Percentiles rank a stretch among this genome's conserved stretches.
These are phyloP conservation scores for Capra hircus DNA, from an alignment of 2,113 vertebrate genomes.

Conservation along the genomic window DNA sequence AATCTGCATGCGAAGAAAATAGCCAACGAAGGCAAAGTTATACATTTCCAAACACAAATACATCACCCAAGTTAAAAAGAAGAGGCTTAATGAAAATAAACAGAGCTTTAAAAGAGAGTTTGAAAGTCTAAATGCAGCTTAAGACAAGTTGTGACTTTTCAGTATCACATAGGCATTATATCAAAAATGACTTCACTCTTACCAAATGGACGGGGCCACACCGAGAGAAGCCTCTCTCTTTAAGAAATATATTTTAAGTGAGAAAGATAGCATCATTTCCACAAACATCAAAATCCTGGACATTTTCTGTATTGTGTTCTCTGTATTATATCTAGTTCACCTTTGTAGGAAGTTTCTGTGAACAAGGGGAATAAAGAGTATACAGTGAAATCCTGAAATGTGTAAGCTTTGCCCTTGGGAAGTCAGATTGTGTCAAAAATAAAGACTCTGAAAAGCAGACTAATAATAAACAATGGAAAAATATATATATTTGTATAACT, in stretches of 20 bases:
- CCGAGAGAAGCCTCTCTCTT: neutral
- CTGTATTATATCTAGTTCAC: neutral
- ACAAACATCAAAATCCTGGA: neutral
- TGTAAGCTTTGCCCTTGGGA: neutral
- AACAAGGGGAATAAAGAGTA: neutral
- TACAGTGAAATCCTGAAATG: neutral
- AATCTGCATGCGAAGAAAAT: slow-evolving; percentile 49
- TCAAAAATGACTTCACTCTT: neutral
- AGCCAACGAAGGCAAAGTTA: slow-evolving; percentile 57
- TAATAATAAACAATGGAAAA: neutral
- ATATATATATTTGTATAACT: neutral
- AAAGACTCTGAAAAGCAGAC: neutral
- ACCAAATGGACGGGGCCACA: neutral
- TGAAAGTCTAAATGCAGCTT: slow-evolving; percentile 52
- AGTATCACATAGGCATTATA: neutral
- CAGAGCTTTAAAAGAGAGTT: slow-evolving; percentile 58
- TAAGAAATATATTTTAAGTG: neutral
- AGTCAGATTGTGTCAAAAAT: neutral
- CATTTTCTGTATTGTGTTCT: neutral
- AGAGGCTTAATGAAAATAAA: slow-evolving; percentile 65
- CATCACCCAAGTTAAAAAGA: slow-evolving; percentile 45
- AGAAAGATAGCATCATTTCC: neutral
- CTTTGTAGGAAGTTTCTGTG: neutral
- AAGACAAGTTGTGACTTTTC: slow-evolving; percentile 49
- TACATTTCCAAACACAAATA: slow-evolving; percentile 63